Base-by-base conservation (phyloP, 2,797 vertebrate species). In the Helarctos malayanus region DNA sequence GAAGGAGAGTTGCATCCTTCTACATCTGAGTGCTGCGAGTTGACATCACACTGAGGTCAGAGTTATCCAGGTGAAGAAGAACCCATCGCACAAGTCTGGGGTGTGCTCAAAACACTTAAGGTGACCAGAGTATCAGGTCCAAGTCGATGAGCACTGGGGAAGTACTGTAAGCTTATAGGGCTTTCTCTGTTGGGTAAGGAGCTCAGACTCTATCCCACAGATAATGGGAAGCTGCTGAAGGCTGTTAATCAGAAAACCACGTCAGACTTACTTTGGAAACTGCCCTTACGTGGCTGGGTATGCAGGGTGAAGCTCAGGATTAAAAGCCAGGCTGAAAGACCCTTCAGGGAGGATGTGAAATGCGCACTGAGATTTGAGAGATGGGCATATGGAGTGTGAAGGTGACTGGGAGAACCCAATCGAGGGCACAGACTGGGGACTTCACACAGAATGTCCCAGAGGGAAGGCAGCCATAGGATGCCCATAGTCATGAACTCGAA, bases 21-120 rank as follows among this genome's bases (percentile, higher is more conserved):
- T 32, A 29, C 29, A 9, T 35, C 18, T 47, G n/a, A 76, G 65
- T 23, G 6, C 9, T 35, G 7, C 45, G 35, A 38, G 54, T 16
- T 52, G 23, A 78, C 49, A 47, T 89, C 41, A 69, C 54, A 25
- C 21, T 29, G 11, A 16, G 25, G 0, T 54, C 16, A 47, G 19
- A 73, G 19, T 49, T 61, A 54, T 19, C 16, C 38, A 45, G 15
- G 56, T 25, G 13, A 68, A 57, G 14, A 52, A 75, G 76, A 27
- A 29, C n/a, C 35, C 59, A n/a, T 0, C 0, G 25, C 15, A 3
- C 59, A 11, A 89, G 35, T 38, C 11, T 1, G 1, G 6, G 25
- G 7, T 61, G 7, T 25, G 23, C 49, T 56, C 38, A 78, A 86
- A 87, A 32, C 54, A 32, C 35, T 68, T 79, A 7, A 41, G 29